Evolutionary conservation across 2,113 vertebrate genomes (phyloP).

Genomic region (Fulica atra): DNA sequence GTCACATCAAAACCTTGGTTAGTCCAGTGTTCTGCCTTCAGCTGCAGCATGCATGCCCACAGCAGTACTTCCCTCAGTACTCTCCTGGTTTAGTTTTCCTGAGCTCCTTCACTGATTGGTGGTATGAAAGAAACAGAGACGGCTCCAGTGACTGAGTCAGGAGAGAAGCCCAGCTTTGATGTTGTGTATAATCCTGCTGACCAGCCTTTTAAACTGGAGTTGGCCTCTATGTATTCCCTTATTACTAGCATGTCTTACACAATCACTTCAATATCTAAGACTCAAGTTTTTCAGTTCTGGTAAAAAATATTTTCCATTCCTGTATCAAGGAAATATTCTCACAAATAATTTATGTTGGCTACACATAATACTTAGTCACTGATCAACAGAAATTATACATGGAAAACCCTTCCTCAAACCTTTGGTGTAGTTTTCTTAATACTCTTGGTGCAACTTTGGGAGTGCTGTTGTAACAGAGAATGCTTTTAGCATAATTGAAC

Average conservation of each 20-base stretch:
- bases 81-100: not conserved
- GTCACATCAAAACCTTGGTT: not conserved
- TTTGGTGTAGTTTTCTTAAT: not conserved
- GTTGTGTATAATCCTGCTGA: no score
- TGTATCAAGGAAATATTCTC: not conserved
- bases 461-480: slow-evolving; percentile 3
- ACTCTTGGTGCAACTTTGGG: not conserved
- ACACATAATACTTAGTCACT: not conserved
- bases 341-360: not conserved
- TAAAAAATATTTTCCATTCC: not conserved
- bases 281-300: not conserved
- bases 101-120: not conserved
- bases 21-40: not conserved
- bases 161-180: not conserved
- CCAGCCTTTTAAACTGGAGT: not conserved
- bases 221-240: not conserved
- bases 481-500: slow-evolving; percentile 79
- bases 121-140: not conserved
- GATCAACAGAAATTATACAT: not conserved
- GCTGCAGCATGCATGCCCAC: not conserved
- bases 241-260: not conserved
- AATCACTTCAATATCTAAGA: not conserved
- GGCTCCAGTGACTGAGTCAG: not conserved
- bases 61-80: not conserved
- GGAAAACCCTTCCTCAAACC: not conserved